Base-by-base conservation (phyloP, 2,113 vertebrate genomes). In the Entomyzon cyanotis region DNA sequence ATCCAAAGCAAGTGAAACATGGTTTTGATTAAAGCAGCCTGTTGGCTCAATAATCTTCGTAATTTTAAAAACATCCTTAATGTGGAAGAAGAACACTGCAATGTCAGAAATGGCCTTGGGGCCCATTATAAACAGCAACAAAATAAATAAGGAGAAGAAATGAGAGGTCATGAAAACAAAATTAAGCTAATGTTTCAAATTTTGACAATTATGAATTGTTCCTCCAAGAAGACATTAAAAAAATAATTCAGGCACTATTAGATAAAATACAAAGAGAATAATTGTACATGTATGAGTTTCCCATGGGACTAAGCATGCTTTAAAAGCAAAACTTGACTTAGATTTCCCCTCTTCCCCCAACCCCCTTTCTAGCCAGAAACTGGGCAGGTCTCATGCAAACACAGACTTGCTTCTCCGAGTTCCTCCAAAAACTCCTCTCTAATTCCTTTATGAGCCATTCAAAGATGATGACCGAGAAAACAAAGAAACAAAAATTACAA, bases 41-140 rank as follows among this genome's bases (percentile, higher is more conserved):
- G 97, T 98, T 98, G 98, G 98, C 97, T 98, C 98, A 97, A 98
- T 98, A 98, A 98, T 98, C 97, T 98, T 44, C 70, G 97, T 98
- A 97, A 98, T 98, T 98, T 98, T 97, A 96, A 98, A 98, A 98
- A 98, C 98, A 98, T 98, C 97, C 97, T 98, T 98, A 98, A 98
- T 97, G 97, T 96, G 84, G 97, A 94, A 97, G 98, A 97, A 95
- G 98, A 97, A 94, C 96, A 73, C 91, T 74, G 90, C 90, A 91
- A 97, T 98, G 98, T 98, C 97, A 98, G 97, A 92, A 96, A 95
- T 90, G 97, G 98, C 98, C 97, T 97, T 95, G 97, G 98, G 98
- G 97, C 97, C 98, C 96, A 98, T 98, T 98, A 98, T 90, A 97
- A 95, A 97, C 95, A 97, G 97, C 97, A 91, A 97, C 97, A 90